These are phyloP conservation scores for Gymnocypris eckloni DNA, from an alignment of 2,797 vertebrate genomes.

Conservation along the genomic window DNA sequence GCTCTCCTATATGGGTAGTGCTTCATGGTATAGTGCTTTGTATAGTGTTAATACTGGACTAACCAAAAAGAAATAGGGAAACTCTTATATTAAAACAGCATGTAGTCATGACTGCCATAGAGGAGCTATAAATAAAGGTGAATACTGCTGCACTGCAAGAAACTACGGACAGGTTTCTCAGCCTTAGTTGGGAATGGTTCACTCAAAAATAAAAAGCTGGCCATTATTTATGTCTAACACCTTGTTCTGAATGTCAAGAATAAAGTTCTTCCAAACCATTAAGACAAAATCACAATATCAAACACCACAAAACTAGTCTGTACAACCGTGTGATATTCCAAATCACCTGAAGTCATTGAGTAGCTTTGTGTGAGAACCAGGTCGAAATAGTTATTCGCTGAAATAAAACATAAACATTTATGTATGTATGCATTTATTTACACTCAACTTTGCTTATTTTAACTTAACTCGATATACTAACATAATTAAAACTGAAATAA, in stretches of 20 bases:
- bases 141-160: slow-evolving; percentile 8
- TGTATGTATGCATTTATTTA: too few relatives aligned
- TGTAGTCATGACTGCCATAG: neutral
- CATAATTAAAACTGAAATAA: neutral
- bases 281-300: neutral
- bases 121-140: neutral
- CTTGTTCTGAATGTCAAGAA: neutral
- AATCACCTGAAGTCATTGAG: neutral
- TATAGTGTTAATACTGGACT: slow-evolving; percentile 20
- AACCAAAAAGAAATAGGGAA: neutral
- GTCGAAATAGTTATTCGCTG: neutral
- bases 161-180: neutral
- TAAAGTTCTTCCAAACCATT: neutral
- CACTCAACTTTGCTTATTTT: neutral
- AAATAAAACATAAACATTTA: neutral
- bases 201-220: slow-evolving; percentile 1
- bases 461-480: neutral
- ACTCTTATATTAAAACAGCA: slow-evolving; percentile 11
- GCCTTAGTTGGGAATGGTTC: slow-evolving; percentile 14
- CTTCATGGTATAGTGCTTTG: neutral
- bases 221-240: neutral
- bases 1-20: neutral
- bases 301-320: neutral
- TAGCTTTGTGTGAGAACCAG: neutral
- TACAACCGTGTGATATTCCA: neutral